Percentiles rank a stretch among this genome's conserved stretches.
Evolutionary conservation across 2,113 vertebrate genomes (phyloP).

Genomic region (Chionodraco myersi): DNA sequence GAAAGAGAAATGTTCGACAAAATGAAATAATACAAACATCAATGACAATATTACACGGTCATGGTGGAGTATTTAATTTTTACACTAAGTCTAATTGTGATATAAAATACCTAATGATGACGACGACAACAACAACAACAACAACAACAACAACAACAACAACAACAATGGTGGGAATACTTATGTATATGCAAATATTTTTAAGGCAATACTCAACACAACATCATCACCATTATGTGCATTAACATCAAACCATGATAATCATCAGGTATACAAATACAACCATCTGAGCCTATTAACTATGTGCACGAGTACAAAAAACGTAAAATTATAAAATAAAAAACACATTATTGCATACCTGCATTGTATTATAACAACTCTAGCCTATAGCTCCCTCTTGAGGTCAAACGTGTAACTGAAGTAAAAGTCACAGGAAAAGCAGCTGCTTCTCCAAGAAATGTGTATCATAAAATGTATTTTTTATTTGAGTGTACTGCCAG

Average conservation of each 20-base stretch:
- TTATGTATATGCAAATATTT: constrained; percentile 34
- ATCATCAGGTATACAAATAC: constrained; percentile 31
- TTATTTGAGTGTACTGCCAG: background rate
- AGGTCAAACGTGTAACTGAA: constrained; percentile 56
- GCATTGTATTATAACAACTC: constrained; percentile 6
- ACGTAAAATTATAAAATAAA: constrained; percentile 2
- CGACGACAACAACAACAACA: too few relatives aligned
- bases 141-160: too few relatives aligned
- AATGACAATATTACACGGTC: background rate
- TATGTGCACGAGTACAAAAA: constrained; percentile 20
- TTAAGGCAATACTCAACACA: background rate
- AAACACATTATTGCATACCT: constrained; percentile 14
- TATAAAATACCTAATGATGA: constrained; percentile 49
- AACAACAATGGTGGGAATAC: background rate
- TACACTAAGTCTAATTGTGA: constrained; percentile 6
- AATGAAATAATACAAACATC: background rate
- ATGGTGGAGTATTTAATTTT: background rate
- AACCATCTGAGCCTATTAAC: constrained; percentile 4
- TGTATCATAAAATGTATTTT: background rate
- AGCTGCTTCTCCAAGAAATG: constrained; percentile 12
- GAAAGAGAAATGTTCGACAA: background rate
- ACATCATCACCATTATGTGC: background rate
- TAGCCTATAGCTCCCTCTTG: constrained; percentile 76
- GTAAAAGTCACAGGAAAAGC: constrained; percentile 16
- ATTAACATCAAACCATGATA: constrained; percentile 5